Percentiles rank a stretch among this genome's conserved stretches.
phyloP scores from a whole-genome alignment of 2,797 vertebrate species.

The Esox lucius region DNA sequence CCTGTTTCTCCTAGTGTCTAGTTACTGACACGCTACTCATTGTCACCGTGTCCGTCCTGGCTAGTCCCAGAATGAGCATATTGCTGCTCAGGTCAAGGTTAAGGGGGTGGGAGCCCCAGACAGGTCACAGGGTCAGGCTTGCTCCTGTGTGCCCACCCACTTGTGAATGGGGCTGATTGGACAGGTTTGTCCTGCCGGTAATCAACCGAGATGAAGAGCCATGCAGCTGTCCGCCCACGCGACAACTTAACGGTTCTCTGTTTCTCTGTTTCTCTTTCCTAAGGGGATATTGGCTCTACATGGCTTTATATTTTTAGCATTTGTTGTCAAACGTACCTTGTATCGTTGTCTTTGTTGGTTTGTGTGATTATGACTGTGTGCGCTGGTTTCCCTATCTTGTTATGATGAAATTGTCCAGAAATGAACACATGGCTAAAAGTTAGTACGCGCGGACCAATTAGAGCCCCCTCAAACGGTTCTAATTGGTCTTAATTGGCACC shows the following conservation, averaged over 20 bases:
- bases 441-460: slow-evolving; percentile 7
- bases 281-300: slow-evolving; percentile 14
- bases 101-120: slow-evolving; percentile 49
- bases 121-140: slow-evolving; percentile 57
- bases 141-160: slow-evolving; percentile 45
- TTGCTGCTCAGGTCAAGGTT: slow-evolving; percentile 73
- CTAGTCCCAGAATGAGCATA: slow-evolving; percentile 41
- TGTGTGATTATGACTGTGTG: slow-evolving; percentile 16
- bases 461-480: slow-evolving; percentile 52
- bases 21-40: slow-evolving; percentile 54
- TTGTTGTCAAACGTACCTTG: slow-evolving; percentile 13
- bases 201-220: slow-evolving; percentile 63
- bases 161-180: slow-evolving; percentile 71
- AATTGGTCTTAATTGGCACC: slow-evolving; percentile 70
- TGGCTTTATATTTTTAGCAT: not conserved
- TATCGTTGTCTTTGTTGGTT: slow-evolving; percentile 26
- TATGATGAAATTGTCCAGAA: too few relatives aligned
- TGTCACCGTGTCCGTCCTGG: slow-evolving; percentile 33
- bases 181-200: slow-evolving; percentile 65
- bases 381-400: slow-evolving; percentile 5
- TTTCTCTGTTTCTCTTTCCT: slow-evolving; percentile 24
- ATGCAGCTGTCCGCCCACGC: slow-evolving; percentile 60
- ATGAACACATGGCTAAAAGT: too few relatives aligned
- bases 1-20: slow-evolving; percentile 56
- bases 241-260: too few relatives aligned